Percentiles rank a stretch among this genome's conserved stretches.
Evolutionary conservation across 2,113 vertebrate species (phyloP).

Genomic region (Callionymus lyra): DNA sequence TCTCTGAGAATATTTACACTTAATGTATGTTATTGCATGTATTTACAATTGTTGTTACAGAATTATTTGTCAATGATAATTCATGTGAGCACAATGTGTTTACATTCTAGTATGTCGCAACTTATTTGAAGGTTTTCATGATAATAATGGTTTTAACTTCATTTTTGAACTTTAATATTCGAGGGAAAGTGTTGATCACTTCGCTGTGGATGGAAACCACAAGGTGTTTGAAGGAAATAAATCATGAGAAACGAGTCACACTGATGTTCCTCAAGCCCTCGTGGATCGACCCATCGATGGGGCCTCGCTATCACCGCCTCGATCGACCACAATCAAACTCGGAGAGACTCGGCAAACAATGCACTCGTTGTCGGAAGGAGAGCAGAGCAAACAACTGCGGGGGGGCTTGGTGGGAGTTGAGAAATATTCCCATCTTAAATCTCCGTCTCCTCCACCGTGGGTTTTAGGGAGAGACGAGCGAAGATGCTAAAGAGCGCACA

Average conservation of each 20-base stretch:
- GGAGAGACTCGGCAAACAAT: constrained; percentile 27
- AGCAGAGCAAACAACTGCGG: constrained; percentile 22
- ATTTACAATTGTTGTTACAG: no score
- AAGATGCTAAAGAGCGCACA: constrained; percentile 53
- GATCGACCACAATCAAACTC: constrained; percentile 15
- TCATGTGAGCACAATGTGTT: no score
- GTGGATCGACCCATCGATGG: constrained; percentile 23
- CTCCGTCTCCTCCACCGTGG: neutral
- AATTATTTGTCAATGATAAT: no score
- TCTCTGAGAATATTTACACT: no score
- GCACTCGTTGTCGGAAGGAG: constrained; percentile 33
- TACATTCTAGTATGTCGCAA: no score
- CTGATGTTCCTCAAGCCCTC: constrained; percentile 10
- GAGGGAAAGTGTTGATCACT: neutral
- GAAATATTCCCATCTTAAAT: constrained; percentile 46
- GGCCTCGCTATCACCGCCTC: constrained; percentile 6
- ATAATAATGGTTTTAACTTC: no score
- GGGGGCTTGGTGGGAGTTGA: constrained; percentile 62
- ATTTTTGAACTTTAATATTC: no score
- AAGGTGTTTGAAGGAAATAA: constrained; percentile 9
- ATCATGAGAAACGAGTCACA: constrained; percentile 22
- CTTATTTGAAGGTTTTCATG: no score
- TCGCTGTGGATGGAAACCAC: no score
- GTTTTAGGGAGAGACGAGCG: constrained; percentile 37
- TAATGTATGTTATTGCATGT: no score